A percentile compares a stretch with the other conserved stretches of the same genome.
Evolutionary conservation across 2,113 vertebrate species (phyloP).

Genomic region (Gobio gobio): DNA sequence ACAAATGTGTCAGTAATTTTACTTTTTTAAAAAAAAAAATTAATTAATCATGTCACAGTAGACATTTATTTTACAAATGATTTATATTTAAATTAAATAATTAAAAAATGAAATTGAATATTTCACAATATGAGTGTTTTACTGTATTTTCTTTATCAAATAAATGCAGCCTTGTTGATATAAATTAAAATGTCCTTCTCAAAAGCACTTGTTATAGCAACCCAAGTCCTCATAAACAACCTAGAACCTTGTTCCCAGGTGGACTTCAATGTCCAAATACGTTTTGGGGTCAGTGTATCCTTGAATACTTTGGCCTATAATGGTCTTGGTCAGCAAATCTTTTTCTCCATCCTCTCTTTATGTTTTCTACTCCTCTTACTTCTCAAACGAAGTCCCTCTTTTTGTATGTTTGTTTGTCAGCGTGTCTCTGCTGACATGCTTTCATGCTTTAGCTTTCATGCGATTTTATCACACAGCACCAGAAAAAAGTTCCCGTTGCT

Average conservation of each 20-base stretch:
- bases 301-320: background rate
- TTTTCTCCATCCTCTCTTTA: background rate
- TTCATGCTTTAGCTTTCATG: constrained; percentile 26
- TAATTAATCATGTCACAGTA: too few relatives aligned
- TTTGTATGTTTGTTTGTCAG: constrained; percentile 25
- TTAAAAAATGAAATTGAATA: too few relatives aligned
- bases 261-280: background rate
- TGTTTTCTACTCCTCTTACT: constrained; percentile 11
- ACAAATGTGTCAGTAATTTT: too few relatives aligned
- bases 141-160: background rate
- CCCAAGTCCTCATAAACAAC: background rate
- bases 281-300: background rate
- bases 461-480: constrained; percentile 41
- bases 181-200: too few relatives aligned
- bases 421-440: constrained; percentile 35
- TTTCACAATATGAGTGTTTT: too few relatives aligned
- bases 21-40: too few relatives aligned
- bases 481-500: constrained; percentile 34
- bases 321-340: background rate
- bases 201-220: background rate
- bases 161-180: background rate
- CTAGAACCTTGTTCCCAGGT: background rate
- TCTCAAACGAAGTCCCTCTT: constrained; percentile 21
- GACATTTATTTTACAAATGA: too few relatives aligned
- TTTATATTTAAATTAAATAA: too few relatives aligned